Evolutionary conservation across 2,113 vertebrate species (phyloP).

Genomic region (Chroicocephalus ridibundus): DNA sequence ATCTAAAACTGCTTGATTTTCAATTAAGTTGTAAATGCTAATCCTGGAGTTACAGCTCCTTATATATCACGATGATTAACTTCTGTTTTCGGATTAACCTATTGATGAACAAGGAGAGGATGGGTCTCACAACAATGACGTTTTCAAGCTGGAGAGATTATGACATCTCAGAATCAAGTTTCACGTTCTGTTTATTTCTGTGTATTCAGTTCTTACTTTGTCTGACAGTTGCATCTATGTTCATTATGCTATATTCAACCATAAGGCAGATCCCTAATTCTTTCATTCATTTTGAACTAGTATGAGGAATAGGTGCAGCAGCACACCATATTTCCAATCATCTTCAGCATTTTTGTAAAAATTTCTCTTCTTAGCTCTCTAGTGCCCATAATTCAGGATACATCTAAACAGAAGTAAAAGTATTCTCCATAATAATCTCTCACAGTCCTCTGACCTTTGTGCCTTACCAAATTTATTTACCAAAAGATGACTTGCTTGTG

Average conservation of each 20-base stretch:
- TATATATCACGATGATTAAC: neutral
- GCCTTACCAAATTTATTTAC: neutral
- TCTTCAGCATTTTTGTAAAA: neutral
- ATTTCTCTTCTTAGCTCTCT: neutral
- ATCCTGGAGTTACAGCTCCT: neutral
- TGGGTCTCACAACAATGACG: neutral
- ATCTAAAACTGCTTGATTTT: neutral
- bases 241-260: neutral
- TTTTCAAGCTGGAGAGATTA: neutral
- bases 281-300: rapidly evolving
- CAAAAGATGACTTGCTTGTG: neutral
- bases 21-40: neutral
- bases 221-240: neutral
- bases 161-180: neutral
- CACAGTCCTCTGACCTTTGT: neutral
- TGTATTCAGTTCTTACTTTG: neutral
- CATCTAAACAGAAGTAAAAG: neutral
- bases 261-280: neutral
- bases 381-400: neutral
- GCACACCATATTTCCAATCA: neutral
- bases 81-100: neutral
- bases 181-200: neutral
- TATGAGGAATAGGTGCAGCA: neutral
- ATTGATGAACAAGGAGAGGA: neutral
- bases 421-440: neutral